A percentile compares a stretch with the other conserved stretches of the same genome.
phyloP scores from a whole-genome alignment of 2,888 invertebrate genomes.

The Phyllotreta cruciferae region DNA sequence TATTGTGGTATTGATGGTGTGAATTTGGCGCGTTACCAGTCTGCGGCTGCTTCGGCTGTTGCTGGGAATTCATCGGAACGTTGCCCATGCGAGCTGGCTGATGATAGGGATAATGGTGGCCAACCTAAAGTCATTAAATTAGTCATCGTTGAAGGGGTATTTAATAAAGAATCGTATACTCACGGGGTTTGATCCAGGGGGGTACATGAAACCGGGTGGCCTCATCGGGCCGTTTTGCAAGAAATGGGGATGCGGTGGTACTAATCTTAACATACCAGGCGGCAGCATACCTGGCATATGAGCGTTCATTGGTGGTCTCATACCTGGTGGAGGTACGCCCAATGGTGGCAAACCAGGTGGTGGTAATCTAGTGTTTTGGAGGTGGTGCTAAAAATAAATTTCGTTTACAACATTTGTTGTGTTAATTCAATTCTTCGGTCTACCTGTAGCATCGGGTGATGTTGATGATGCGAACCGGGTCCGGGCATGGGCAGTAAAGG shows the following conservation, averaged over 20 bases:
- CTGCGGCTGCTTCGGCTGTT: constrained; percentile 44
- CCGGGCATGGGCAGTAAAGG: constrained; percentile 38
- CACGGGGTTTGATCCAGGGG: constrained; percentile 38
- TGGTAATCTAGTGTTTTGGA: constrained; percentile 56
- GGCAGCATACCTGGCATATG: constrained; percentile 43
- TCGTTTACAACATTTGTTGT: not conserved
- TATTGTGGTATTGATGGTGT: constrained; percentile 49
- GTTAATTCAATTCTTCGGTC: constrained; percentile 13
- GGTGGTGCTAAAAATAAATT: constrained; percentile 45
- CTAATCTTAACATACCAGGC: constrained; percentile 51
- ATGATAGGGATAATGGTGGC: constrained; percentile 50
- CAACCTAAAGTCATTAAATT: constrained; percentile 38
- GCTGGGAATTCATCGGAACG: constrained; percentile 43
- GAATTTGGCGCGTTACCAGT: constrained; percentile 32
- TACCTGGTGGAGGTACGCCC: constrained; percentile 56
- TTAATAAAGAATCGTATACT: constrained; percentile 30
- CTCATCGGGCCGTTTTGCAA: constrained; percentile 44
- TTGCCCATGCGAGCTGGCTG: constrained; percentile 49
- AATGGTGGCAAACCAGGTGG: constrained; percentile 60
- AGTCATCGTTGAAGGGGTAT: too few species aligned
- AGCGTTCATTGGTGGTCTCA: constrained; percentile 44
- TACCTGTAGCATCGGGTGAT: constrained; percentile 45
- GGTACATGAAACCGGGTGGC: constrained; percentile 46
- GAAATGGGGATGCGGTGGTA: constrained; percentile 46
- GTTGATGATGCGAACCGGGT: constrained; percentile 38